These are phyloP conservation scores for Anthrax anthrax DNA, from an alignment of 2,888 invertebrate genomes.

Conservation along the genomic window DNA sequence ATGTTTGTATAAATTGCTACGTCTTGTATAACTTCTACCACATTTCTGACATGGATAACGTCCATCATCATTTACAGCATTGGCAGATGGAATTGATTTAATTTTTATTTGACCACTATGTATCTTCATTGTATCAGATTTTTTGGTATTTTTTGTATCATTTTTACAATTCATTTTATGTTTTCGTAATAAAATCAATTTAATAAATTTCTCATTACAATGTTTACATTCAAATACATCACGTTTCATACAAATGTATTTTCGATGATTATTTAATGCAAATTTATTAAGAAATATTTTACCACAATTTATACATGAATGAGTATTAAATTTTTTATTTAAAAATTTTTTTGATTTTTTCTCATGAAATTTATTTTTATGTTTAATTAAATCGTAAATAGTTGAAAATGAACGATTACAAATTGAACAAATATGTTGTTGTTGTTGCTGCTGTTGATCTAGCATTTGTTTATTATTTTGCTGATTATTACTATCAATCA, in stretches of 20 bases:
- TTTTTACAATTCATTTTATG: conserved; percentile 22
- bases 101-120: too few species aligned
- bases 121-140: too few species aligned
- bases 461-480: too few species aligned
- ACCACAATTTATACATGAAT: conserved; percentile 22
- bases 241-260: conserved; percentile 23
- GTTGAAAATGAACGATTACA: conserved; percentile 8
- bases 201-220: conserved; percentile 22
- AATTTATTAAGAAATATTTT: conserved; percentile 23
- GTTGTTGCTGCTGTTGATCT: too few species aligned
- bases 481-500: neutral
- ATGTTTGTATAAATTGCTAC: conserved; percentile 9
- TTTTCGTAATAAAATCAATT: conserved; percentile 24
- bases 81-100: neutral
- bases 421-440: conserved; percentile 11
- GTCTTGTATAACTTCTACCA: conserved; percentile 7
- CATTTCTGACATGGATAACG: conserved; percentile 9
- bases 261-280: conserved; percentile 27
- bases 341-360: neutral
- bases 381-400: conserved; percentile 7
- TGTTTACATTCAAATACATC: conserved; percentile 21
- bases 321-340: conserved; percentile 3
- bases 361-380: conserved; percentile 7
- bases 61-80: conserved; percentile 3
- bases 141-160: neutral